Evolutionary conservation across 2,888 invertebrate species (phyloP).

Genomic region (Nematopogon swammerdamellus): DNA sequence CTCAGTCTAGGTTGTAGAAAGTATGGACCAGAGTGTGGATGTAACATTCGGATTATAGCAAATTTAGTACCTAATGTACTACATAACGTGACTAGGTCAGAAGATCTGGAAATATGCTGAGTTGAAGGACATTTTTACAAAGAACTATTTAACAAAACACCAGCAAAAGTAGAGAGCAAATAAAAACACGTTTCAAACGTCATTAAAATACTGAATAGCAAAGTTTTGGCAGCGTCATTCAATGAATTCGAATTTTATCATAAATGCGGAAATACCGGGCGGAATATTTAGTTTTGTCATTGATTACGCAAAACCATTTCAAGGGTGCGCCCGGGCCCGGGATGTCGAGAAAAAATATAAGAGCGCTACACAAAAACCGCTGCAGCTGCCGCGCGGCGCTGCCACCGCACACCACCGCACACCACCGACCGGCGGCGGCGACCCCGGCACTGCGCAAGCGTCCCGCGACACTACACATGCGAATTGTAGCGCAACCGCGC

Average conservation of each 20-base stretch:
- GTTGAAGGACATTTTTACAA: too few species aligned
- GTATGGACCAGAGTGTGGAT: too few species aligned
- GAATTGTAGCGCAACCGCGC: conserved; percentile 36
- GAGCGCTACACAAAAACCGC: conserved; percentile 52
- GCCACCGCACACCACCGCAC: too few species aligned
- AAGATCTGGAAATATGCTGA: too few species aligned
- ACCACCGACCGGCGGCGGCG: too few species aligned
- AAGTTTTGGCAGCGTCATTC: not conserved
- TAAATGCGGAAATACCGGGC: conserved; percentile 56
- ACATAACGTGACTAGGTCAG: too few species aligned
- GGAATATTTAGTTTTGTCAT: conserved; percentile 59
- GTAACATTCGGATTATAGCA: too few species aligned
- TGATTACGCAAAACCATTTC: conserved; percentile 58
- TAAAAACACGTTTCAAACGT: not conserved
- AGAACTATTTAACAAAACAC: too few species aligned
- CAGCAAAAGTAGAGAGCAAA: not conserved
- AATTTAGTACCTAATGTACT: too few species aligned
- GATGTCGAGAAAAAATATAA: conserved; percentile 52
- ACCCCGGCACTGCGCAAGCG: too few species aligned
- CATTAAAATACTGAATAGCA: not conserved
- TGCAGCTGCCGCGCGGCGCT: conserved; percentile 39
- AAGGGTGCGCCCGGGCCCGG: conserved; percentile 45
- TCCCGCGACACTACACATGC: conserved; percentile 40
- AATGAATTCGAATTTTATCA: conserved; percentile 12
- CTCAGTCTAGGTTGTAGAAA: too few species aligned